Evolutionary conservation across 2,113 vertebrate species (phyloP).

Genomic region (Heteronetta atricapilla): DNA sequence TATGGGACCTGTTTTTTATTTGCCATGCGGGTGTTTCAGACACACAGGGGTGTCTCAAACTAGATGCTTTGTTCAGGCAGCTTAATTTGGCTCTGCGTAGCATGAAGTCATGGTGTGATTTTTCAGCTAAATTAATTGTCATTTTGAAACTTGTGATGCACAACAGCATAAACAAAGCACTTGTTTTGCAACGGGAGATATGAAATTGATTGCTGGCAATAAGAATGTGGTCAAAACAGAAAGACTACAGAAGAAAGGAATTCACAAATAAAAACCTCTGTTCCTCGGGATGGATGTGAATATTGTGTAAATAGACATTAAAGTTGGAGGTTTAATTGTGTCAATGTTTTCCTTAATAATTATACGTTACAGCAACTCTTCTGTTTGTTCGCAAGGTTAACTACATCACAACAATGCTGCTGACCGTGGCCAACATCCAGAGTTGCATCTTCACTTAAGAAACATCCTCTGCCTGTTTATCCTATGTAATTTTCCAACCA

Average conservation of each 20-base stretch:
- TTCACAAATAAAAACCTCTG: conserved; percentile 48
- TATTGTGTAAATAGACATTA: conserved; percentile 61
- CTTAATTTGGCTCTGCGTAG: neutral
- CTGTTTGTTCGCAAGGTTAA: conserved; percentile 20
- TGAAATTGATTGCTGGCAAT: neutral
- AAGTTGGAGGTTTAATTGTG: conserved; percentile 46
- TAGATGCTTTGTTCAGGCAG: neutral
- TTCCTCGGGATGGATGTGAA: conserved; percentile 9
- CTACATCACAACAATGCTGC: conserved; percentile 30
- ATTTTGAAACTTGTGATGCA: neutral
- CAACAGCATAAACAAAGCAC: conserved; percentile 11
- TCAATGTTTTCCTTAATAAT: conserved; percentile 48
- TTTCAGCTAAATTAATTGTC: conserved; percentile 6
- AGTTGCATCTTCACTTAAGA: conserved; percentile 59
- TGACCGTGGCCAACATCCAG: conserved; percentile 36
- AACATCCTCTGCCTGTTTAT: conserved; percentile 51
- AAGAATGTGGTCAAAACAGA: conserved; percentile 53
- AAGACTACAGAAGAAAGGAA: conserved; percentile 62
- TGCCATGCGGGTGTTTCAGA: neutral
- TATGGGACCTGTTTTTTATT: neutral
- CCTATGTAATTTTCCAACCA: conserved; percentile 48
- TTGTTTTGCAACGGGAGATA: conserved; percentile 38
- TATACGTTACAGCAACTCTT: conserved; percentile 22
- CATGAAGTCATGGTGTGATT: neutral
- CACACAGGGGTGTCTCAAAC: neutral